Evolutionary conservation across 2,797 vertebrate genomes (phyloP).

Genomic region (Alectoris magna): DNA sequence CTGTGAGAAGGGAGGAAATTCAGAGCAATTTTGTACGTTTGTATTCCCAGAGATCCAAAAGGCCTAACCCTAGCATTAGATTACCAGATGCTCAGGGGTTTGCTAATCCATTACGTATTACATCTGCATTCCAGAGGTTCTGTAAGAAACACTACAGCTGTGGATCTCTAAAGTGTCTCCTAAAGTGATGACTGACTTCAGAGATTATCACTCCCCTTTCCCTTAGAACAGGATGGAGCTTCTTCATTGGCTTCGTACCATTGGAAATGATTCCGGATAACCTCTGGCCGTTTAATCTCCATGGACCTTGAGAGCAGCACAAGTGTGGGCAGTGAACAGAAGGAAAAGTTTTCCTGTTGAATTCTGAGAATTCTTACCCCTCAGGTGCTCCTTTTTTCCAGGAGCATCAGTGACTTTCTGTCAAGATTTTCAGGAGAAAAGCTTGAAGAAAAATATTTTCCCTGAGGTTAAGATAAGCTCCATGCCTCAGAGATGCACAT

Average conservation of each 20-base stretch:
- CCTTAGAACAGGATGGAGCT: conserved; percentile 10
- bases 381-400: conserved; percentile 5
- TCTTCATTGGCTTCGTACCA: not conserved
- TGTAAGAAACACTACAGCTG: conserved; percentile 42
- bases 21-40: not conserved
- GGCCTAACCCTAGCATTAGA: conserved; percentile 27
- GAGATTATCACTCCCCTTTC: conserved; percentile 4
- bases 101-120: not conserved
- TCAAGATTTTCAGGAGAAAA: not conserved
- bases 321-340: not conserved
- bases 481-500: not conserved
- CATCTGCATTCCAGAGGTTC: conserved; percentile 51
- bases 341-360: not conserved
- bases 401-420: not conserved
- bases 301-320: not conserved
- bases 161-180: conserved; percentile 25
- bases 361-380: conserved; percentile 39
- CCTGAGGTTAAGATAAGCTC: not conserved
- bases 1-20: not conserved
- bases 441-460: not conserved
- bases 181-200: conserved; percentile 33
- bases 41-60: not conserved
- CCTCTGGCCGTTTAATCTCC: conserved; percentile 1
- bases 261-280: conserved; percentile 23
- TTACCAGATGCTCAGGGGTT: conserved; percentile 30